Conservation (phyloP, 2,797 vertebrate species). For the Sylvia borin region DNA sequence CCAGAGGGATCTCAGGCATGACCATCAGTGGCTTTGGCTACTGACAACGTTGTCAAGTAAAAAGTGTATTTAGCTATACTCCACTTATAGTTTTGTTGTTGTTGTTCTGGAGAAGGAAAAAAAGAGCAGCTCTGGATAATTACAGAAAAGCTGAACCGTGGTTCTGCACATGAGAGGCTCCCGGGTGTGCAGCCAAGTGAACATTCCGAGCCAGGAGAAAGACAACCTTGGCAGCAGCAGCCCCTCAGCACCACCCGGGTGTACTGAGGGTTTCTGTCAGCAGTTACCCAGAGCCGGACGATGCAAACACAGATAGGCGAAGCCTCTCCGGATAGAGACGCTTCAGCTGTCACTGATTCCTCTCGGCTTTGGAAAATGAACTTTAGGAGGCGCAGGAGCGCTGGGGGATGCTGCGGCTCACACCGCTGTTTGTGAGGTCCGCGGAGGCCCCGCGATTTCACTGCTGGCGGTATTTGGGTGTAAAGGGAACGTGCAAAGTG, state of each 20-base stretch:
- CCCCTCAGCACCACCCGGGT: not conserved
- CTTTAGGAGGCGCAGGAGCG: not conserved
- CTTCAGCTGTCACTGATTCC: accelerated
- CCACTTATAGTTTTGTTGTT: accelerated
- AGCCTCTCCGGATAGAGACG: accelerated
- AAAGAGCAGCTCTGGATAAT: not conserved
- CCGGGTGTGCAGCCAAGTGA: accelerated
- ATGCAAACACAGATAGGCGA: accelerated
- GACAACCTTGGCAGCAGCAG: not conserved
- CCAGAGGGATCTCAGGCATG: accelerated
- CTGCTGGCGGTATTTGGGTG: accelerated
- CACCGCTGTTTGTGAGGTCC: accelerated
- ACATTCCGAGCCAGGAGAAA: not conserved
- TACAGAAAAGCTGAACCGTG: not conserved
- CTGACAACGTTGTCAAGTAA: accelerated
- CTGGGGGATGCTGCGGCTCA: accelerated
- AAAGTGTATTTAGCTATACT: accelerated
- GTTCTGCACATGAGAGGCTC: no score
- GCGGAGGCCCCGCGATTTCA: accelerated
- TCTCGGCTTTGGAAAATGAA: accelerated
- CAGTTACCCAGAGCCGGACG: accelerated
- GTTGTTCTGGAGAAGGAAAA: not conserved
- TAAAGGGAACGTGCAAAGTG: accelerated
- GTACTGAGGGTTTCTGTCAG: accelerated
- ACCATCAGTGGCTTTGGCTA: not conserved